Evolutionary conservation across 2,888 invertebrate genomes (phyloP).

Genomic region (Heliconius ethilla): DNA sequence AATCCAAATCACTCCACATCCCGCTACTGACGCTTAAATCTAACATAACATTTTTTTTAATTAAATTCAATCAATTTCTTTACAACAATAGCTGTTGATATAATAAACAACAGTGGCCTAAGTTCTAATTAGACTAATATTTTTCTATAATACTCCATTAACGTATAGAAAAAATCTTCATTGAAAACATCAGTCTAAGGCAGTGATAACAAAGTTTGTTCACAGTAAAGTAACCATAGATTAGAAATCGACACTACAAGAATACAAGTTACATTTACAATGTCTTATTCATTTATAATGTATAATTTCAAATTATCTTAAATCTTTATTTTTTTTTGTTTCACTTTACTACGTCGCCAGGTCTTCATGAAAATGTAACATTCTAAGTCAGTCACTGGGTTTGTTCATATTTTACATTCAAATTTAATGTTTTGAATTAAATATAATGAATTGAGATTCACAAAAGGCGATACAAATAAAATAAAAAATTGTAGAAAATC

Average conservation of each 20-base stretch:
- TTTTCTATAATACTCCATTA: constrained; percentile 68
- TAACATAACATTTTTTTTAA: constrained; percentile 54
- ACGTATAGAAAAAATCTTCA: constrained; percentile 67
- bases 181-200: constrained; percentile 79
- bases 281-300: constrained; percentile 15
- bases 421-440: neutral
- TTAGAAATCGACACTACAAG: constrained; percentile 26
- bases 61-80: constrained; percentile 78
- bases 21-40: constrained; percentile 39
- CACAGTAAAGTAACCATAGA: constrained; percentile 42
- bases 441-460: constrained; percentile 27
- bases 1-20: constrained; percentile 44
- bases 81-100: constrained; percentile 74
- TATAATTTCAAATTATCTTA: constrained; percentile 5
- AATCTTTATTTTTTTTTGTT: neutral
- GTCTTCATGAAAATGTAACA: constrained; percentile 4
- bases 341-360: neutral
- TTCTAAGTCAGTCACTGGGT: constrained; percentile 6
- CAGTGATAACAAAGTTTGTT: constrained; percentile 76
- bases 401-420: constrained; percentile 6
- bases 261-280: constrained; percentile 9
- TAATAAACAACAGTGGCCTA: constrained; percentile 65
- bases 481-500: constrained; percentile 8
- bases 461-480: neutral
- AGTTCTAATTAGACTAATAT: constrained; percentile 57